Percentiles rank a stretch among this genome's conserved stretches.
phyloP scores from a whole-genome alignment of 1,140 invertebrate species.

The Brachionus sp. region DNA sequence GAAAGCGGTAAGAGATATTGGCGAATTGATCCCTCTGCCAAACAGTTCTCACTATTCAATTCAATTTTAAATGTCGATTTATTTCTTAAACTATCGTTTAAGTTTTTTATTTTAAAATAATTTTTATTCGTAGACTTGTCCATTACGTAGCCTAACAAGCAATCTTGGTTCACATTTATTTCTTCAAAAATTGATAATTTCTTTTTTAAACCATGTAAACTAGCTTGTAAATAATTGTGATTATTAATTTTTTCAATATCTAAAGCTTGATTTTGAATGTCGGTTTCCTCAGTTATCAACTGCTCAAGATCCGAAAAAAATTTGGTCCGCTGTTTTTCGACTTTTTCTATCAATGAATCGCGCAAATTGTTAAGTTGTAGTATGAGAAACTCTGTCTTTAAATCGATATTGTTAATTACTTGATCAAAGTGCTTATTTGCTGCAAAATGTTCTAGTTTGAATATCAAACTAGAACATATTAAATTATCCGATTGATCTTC shows the following conservation, averaged over 20 bases:
- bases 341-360: background rate
- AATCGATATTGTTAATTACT: background rate
- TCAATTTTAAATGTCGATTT: background rate
- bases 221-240: background rate
- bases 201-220: background rate
- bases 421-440: slow-evolving; percentile 23
- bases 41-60: background rate
- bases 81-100: background rate
- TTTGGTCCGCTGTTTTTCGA: background rate
- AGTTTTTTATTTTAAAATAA: slow-evolving; percentile 40
- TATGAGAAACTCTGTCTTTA: background rate
- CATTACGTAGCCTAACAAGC: background rate
- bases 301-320: background rate
- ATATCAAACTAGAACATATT: background rate
- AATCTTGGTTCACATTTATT: background rate
- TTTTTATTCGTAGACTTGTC: background rate
- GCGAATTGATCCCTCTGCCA: background rate
- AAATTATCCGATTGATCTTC: background rate
- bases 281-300: background rate
- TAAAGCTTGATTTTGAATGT: background rate
- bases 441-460: background rate
- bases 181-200: slow-evolving; percentile 12
- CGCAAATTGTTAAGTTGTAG: background rate
- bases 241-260: background rate
- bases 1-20: background rate